A percentile compares a stretch with the other conserved stretches of the same genome.
These are phyloP conservation scores for Himalopsyche tibetana DNA, from an alignment of 2,888 invertebrate species.

Conservation along the genomic window DNA sequence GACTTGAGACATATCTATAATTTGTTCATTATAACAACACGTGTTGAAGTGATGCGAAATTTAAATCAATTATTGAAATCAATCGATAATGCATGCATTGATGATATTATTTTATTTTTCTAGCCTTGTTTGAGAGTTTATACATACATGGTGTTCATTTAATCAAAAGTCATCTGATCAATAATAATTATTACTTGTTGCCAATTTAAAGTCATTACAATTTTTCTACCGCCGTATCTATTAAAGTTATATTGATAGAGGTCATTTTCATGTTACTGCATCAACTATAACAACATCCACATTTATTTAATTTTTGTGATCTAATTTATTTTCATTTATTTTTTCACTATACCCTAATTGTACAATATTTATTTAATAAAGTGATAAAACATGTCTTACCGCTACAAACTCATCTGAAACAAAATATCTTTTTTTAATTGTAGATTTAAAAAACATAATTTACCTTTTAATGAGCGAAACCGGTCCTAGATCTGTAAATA, in stretches of 20 bases:
- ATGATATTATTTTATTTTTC: slow-evolving; percentile 5
- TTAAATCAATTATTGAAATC: background rate
- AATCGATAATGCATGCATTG: slow-evolving; percentile 15
- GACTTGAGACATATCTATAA: background rate
- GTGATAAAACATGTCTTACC: no score
- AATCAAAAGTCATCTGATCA: slow-evolving; percentile 23
- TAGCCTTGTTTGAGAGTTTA: slow-evolving; percentile 6
- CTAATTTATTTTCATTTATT: no score
- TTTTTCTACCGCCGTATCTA: slow-evolving; percentile 40
- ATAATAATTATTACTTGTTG: slow-evolving; percentile 46
- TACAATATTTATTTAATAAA: no score
- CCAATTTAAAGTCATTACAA: slow-evolving; percentile 42
- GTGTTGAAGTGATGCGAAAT: background rate
- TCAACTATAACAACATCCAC: background rate
- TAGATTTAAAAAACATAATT: no score
- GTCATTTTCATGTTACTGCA: background rate
- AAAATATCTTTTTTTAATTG: no score
- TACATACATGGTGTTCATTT: slow-evolving; percentile 14
- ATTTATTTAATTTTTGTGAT: background rate
- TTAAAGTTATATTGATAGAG: slow-evolving; percentile 10
- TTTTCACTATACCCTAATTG: no score
- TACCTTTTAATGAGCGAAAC: no score
- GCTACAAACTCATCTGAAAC: no score
- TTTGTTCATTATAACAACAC: background rate
- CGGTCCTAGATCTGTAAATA: no score